A percentile compares a stretch with the other conserved stretches of the same genome.
phyloP scores from a whole-genome alignment of 1,140 invertebrate genomes.

The Calephelis nemesis region DNA sequence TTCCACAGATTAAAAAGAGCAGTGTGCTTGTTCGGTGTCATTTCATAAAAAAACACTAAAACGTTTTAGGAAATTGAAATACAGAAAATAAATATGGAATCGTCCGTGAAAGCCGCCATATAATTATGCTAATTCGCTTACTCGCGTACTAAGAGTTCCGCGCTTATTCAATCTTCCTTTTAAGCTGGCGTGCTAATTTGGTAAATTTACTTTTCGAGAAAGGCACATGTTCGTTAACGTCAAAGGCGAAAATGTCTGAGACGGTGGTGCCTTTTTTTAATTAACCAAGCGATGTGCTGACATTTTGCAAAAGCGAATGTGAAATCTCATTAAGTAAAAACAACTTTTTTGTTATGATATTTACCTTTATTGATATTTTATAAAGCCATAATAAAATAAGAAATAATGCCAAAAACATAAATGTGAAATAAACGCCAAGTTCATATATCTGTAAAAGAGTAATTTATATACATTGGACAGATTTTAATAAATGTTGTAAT shows the following conservation, averaged over 20 bases:
- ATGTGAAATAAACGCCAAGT: too few relatives aligned
- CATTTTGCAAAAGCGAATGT: background rate
- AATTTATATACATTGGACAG: too few relatives aligned
- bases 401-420: too few relatives aligned
- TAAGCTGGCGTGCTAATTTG: conserved; percentile 4
- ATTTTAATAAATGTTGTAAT: too few relatives aligned
- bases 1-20: too few relatives aligned
- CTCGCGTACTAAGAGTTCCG: background rate
- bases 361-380: too few relatives aligned
- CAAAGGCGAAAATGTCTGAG: conserved; percentile 1
- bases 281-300: background rate
- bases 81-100: background rate
- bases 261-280: background rate
- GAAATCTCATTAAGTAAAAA: background rate
- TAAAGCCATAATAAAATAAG: too few relatives aligned
- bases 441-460: too few relatives aligned
- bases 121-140: conserved; percentile 3
- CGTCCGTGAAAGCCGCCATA: conserved; percentile 1
- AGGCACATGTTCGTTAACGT: background rate
- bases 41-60: too few relatives aligned
- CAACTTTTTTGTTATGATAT: too few relatives aligned
- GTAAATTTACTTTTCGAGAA: conserved; percentile 4
- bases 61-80: background rate
- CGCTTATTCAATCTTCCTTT: conserved; percentile 11
- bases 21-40: too few relatives aligned